Percentiles rank a stretch among this genome's conserved stretches.
Conservation (phyloP, 2,113 vertebrate species). For the Pycnonotus jocosus region DNA sequence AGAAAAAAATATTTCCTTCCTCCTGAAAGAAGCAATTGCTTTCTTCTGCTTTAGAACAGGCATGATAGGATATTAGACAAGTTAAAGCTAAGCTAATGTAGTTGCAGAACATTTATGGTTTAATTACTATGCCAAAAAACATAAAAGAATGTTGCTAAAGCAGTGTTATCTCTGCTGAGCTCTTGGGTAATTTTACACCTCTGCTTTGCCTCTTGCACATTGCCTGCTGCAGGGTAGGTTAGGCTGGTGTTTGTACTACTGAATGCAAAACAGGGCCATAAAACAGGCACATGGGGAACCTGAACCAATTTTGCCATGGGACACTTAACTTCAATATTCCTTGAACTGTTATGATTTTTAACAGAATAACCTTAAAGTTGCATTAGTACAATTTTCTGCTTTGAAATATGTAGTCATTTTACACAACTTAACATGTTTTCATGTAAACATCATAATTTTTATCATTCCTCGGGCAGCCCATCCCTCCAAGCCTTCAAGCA, state of each 20-base stretch:
- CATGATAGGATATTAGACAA: not conserved
- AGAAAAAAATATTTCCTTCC: not conserved
- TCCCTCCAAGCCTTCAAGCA: not conserved
- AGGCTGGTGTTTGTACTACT: not conserved
- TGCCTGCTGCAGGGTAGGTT: not conserved
- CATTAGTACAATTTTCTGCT: not conserved
- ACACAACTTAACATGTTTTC: not conserved
- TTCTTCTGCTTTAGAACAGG: not conserved
- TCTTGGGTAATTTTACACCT: not conserved
- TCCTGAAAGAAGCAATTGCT: not conserved
- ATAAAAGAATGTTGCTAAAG: not conserved
- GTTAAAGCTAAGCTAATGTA: not conserved
- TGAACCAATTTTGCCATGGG: not conserved
- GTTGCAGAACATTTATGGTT: not conserved
- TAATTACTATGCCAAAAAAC: not conserved
- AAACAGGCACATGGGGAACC: not conserved
- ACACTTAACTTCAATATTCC: not conserved
- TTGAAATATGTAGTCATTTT: not conserved
- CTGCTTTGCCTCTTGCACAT: not conserved
- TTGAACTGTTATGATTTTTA: not conserved
- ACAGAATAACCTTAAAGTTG: not conserved
- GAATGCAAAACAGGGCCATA: not conserved
- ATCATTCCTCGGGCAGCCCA: not conserved
- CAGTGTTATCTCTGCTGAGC: not conserved
- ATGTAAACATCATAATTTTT: constrained; percentile 13